These are phyloP conservation scores for Crocodylus rhombifer DNA, from an alignment of 2,797 vertebrate species.

Conservation along the genomic window DNA sequence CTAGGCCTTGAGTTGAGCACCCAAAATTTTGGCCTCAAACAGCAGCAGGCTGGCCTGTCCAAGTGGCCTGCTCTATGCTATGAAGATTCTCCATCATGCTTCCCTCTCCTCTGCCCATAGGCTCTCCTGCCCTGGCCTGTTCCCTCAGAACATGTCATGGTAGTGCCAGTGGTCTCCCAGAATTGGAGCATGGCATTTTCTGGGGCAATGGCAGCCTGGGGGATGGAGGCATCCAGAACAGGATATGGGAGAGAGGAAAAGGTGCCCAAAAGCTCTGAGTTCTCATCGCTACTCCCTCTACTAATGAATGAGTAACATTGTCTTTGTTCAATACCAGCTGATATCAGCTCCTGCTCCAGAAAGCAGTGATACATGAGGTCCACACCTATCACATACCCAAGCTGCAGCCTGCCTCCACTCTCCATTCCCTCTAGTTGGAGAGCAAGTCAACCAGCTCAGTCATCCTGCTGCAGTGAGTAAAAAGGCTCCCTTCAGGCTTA, in stretches of 20 bases:
- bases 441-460: too few species aligned
- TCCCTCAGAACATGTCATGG: neutral
- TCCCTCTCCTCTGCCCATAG: neutral
- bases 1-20: neutral
- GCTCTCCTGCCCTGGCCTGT: neutral
- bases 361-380: neutral
- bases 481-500: too few species aligned
- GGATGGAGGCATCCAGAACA: constrained; percentile 7
- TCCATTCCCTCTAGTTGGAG: too few species aligned
- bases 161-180: neutral
- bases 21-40: neutral
- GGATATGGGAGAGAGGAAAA: neutral
- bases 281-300: neutral
- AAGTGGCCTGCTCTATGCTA: neutral
- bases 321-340: neutral
- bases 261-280: too few species aligned
- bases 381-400: too few species aligned
- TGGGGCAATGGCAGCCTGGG: neutral
- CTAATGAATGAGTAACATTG: neutral
- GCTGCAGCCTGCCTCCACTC: too few species aligned
- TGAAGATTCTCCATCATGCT: neutral
- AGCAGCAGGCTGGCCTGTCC: neutral
- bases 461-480: too few species aligned
- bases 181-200: neutral
- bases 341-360: neutral